Conservation (phyloP, 2,797 vertebrate genomes). For the Anabas testudineus region DNA sequence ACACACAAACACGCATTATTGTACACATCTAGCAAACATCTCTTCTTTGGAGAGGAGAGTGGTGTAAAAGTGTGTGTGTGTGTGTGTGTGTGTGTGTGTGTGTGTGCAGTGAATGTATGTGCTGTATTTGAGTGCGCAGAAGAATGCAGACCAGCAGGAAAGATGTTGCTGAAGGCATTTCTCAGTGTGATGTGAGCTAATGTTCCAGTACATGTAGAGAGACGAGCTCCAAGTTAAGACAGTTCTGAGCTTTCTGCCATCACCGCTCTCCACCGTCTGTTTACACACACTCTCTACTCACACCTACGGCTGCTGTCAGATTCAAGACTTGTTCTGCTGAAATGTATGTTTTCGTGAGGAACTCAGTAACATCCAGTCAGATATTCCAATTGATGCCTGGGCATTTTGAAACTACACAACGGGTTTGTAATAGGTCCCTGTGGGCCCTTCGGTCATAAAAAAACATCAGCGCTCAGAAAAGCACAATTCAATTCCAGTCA, state of each 20-base stretch:
- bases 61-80: conserved; percentile 17
- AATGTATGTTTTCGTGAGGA: conserved; percentile 50
- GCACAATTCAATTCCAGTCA: conserved; percentile 52
- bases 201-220: conserved; percentile 48
- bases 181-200: conserved; percentile 68
- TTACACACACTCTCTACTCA: conserved; percentile 53
- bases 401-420: conserved; percentile 55
- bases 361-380: conserved; percentile 54
- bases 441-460: conserved; percentile 49
- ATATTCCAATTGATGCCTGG: conserved; percentile 61
- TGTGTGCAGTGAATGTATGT: conserved; percentile 16
- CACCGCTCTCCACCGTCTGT: conserved; percentile 59
- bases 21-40: conserved; percentile 27
- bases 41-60: conserved; percentile 12
- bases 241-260: conserved; percentile 56
- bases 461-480: conserved; percentile 36
- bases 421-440: conserved; percentile 58
- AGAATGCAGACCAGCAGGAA: conserved; percentile 60
- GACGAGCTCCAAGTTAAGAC: conserved; percentile 62
- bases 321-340: conserved; percentile 32
- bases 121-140: conserved; percentile 26
- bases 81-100: conserved; percentile 1
- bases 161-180: conserved; percentile 67
- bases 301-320: conserved; percentile 62
- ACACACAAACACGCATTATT: conserved; percentile 10